Percentiles rank a stretch among this genome's conserved stretches.
These are phyloP conservation scores for Euproctis similis DNA, from an alignment of 2,888 invertebrate genomes.

Conservation along the genomic window DNA sequence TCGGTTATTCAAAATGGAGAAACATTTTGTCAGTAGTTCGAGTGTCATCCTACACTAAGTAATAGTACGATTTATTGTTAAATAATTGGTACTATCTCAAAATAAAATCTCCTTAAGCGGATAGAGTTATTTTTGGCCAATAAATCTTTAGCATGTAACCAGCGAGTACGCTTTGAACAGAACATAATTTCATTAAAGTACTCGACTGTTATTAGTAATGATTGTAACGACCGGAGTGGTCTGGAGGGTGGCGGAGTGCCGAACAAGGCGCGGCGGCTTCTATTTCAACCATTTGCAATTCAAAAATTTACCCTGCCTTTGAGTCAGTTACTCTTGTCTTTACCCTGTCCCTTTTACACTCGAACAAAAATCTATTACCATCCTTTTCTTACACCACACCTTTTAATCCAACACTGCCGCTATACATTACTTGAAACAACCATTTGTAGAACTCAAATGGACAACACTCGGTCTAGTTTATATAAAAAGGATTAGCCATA, in stretches of 20 bases:
- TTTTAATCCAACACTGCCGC: slow-evolving; percentile 36
- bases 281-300: slow-evolving; percentile 71
- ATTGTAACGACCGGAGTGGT: slow-evolving; percentile 61
- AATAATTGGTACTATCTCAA: no score
- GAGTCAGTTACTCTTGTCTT: slow-evolving; percentile 38
- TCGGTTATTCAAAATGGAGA: no score
- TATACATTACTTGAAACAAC: slow-evolving; percentile 44
- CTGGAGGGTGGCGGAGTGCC: slow-evolving; percentile 35
- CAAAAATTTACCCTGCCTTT: slow-evolving; percentile 64
- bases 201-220: slow-evolving; percentile 64
- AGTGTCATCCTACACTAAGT: no score
- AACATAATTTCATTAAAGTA: slow-evolving; percentile 64
- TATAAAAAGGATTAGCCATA: slow-evolving; percentile 72
- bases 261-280: slow-evolving; percentile 53
- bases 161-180: slow-evolving; percentile 63
- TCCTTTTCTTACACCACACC: slow-evolving; percentile 33
- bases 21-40: no score
- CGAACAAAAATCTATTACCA: no score
- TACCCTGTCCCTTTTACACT: slow-evolving; percentile 35
- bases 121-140: no score
- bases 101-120: no score
- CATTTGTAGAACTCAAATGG: slow-evolving; percentile 40
- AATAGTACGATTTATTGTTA: no score
- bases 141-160: no score
- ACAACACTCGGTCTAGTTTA: slow-evolving; percentile 57